Evolutionary conservation across 2,888 invertebrate genomes (phyloP).

Genomic region (Encarsia formosa): DNA sequence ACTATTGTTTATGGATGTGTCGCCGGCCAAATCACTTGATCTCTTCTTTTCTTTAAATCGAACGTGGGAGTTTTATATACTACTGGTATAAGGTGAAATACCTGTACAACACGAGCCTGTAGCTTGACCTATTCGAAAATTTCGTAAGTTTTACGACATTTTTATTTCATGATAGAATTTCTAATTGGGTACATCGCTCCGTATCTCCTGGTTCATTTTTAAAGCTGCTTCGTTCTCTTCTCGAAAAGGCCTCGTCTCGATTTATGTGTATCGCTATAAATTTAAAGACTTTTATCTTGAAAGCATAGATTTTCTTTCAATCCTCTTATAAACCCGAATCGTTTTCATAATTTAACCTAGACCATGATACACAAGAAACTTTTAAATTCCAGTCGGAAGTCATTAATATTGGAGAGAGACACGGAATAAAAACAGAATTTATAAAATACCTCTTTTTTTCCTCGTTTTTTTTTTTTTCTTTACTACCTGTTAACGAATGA

Average conservation of each 20-base stretch:
- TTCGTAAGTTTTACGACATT: slow-evolving; percentile 17
- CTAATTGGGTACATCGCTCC: slow-evolving; percentile 9
- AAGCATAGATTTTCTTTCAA: slow-evolving; percentile 14
- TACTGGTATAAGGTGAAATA: too few relatives aligned
- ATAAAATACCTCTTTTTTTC: background rate
- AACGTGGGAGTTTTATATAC: slow-evolving; percentile 6
- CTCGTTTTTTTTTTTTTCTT: background rate
- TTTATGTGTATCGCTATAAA: background rate
- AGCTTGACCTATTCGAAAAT: background rate
- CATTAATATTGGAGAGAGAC: slow-evolving; percentile 6
- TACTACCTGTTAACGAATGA: too few relatives aligned
- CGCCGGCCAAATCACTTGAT: background rate
- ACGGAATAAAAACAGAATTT: too few relatives aligned
- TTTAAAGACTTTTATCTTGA: background rate
- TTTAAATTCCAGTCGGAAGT: background rate
- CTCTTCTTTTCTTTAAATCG: too few relatives aligned
- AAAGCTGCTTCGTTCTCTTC: too few relatives aligned
- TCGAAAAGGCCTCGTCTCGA: background rate
- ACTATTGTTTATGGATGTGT: slow-evolving; percentile 17
- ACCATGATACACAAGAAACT: background rate
- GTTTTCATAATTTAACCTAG: slow-evolving; percentile 7
- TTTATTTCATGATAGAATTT: slow-evolving; percentile 9
- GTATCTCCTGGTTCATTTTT: too few relatives aligned
- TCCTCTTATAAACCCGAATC: slow-evolving; percentile 9
- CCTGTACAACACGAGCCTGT: background rate